phyloP scores from a whole-genome alignment of 2,888 invertebrate genomes.

The Bombylius major region DNA sequence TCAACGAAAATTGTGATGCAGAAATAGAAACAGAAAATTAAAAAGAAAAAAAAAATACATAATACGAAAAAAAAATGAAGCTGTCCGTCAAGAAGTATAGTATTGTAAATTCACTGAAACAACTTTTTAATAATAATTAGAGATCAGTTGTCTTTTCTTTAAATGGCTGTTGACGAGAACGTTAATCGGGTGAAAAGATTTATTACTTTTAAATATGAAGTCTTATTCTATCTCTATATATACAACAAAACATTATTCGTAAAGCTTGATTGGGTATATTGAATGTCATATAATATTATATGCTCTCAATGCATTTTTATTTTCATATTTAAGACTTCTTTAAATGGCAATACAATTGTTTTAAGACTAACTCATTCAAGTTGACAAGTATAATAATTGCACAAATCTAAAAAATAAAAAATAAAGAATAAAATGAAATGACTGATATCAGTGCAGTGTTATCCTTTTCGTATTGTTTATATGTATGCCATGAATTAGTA shows the following conservation, averaged over 20 bases:
- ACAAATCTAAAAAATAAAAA: background rate
- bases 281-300: too few relatives aligned
- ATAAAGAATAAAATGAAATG: conserved; percentile 3
- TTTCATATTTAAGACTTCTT: background rate
- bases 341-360: background rate
- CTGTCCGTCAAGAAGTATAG: background rate
- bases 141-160: background rate
- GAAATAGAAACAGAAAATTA: too few relatives aligned
- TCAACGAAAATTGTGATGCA: too few relatives aligned
- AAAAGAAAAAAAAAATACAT: too few relatives aligned
- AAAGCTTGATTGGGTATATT: too few relatives aligned
- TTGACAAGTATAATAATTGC: conserved; percentile 5
- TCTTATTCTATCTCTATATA: background rate
- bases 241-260: too few relatives aligned
- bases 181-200: background rate
- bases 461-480: background rate
- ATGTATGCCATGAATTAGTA: background rate
- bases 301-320: too few relatives aligned
- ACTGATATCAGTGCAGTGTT: background rate
- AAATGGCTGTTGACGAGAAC: background rate
- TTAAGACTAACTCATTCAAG: conserved; percentile 1
- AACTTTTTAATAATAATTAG: background rate
- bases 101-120: background rate
- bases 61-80: background rate
- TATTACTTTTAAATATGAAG: background rate